Conservation (phyloP, 1,140 invertebrate genomes). For the Drosophila novamexicana region DNA sequence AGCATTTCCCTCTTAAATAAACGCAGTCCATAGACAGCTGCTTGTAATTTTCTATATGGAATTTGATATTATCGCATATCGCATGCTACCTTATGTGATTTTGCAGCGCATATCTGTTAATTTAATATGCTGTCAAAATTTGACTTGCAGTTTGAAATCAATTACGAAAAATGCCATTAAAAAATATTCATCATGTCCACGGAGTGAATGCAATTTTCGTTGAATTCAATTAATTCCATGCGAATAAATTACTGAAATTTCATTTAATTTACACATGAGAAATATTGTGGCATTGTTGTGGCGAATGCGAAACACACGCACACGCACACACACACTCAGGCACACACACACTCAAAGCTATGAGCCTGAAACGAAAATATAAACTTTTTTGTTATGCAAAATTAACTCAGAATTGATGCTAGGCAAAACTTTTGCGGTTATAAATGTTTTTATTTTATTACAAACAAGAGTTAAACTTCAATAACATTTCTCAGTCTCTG, state of each 20-base stretch:
- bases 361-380: conserved; percentile 6
- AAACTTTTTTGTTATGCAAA: conserved; percentile 39
- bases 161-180: conserved; percentile 40
- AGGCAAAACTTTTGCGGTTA: conserved; percentile 30
- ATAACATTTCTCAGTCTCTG: conserved; percentile 2
- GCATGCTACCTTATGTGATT: too few relatives aligned
- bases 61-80: too few relatives aligned
- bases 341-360: neutral
- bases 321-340: conserved; percentile 3
- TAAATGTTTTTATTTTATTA: conserved; percentile 12
- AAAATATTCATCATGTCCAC: conserved; percentile 9
- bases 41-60: too few relatives aligned
- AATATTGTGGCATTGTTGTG: conserved; percentile 48
- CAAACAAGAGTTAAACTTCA: conserved; percentile 23
- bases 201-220: conserved; percentile 35
- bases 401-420: conserved; percentile 39
- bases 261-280: conserved; percentile 53
- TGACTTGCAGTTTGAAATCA: conserved; percentile 30
- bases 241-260: conserved; percentile 52
- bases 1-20: too few relatives aligned
- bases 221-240: conserved; percentile 49
- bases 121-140: conserved; percentile 22
- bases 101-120: neutral
- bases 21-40: too few relatives aligned
- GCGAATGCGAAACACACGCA: neutral